Evolutionary conservation across 2,113 vertebrate species (phyloP).

Genomic region (Vimba vimba): DNA sequence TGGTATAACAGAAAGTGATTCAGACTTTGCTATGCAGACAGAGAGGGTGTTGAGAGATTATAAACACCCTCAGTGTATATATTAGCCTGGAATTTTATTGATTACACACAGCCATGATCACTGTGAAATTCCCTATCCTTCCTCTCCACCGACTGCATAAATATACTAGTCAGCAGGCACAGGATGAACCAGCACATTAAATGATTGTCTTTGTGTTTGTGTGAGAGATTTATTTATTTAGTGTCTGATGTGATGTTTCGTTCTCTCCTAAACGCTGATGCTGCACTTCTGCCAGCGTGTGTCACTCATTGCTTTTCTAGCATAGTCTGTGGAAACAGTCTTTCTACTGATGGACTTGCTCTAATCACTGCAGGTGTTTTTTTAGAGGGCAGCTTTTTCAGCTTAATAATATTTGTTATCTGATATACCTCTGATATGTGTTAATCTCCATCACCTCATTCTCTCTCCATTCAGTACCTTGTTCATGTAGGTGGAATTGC

Average conservation of each 20-base stretch:
- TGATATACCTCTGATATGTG: not conserved
- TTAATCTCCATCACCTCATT: slow-evolving; percentile 9
- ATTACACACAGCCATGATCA: slow-evolving; percentile 4
- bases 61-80: not conserved
- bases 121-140: not conserved
- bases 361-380: not conserved
- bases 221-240: slow-evolving; percentile 10
- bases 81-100: not conserved
- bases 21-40: not conserved
- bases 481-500: slow-evolving; percentile 32
- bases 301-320: slow-evolving; percentile 5
- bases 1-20: not conserved
- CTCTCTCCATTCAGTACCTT: not conserved
- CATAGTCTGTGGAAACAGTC: not conserved
- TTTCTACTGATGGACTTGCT: not conserved
- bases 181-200: slow-evolving; percentile 6
- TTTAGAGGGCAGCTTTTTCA: not conserved
- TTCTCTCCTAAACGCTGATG: slow-evolving; percentile 5
- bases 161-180: slow-evolving; percentile 9
- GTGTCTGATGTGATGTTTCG: not conserved
- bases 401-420: not conserved
- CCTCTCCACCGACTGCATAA: not conserved
- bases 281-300: not conserved
- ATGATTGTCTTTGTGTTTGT: not conserved
- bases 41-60: not conserved